Conservation (phyloP, 2,888 invertebrate species). For the Megalurothrips usitatus region DNA sequence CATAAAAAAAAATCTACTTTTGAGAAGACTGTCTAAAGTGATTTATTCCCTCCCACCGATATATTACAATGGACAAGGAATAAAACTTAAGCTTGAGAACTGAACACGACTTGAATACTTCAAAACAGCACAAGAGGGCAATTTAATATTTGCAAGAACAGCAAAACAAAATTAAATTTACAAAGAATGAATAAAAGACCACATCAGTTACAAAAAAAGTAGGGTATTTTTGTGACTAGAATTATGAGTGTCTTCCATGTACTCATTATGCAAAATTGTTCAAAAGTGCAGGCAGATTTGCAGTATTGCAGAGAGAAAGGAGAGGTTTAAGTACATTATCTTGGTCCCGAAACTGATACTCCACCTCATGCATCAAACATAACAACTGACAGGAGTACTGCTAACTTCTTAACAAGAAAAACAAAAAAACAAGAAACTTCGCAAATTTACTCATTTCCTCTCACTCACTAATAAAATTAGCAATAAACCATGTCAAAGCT, state of each 20-base stretch:
- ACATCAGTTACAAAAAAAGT: background rate
- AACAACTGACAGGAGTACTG: background rate
- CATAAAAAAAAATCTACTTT: background rate
- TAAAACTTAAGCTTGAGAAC: background rate
- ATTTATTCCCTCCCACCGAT: background rate
- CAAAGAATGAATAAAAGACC: background rate
- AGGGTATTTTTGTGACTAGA: conserved; percentile 6
- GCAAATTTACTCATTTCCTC: background rate
- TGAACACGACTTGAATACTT: background rate
- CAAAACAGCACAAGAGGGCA: background rate
- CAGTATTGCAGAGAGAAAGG: background rate
- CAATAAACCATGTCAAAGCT: background rate
- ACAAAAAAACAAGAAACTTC: background rate
- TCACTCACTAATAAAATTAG: background rate
- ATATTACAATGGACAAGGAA: background rate
- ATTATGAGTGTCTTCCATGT: background rate
- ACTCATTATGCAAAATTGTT: background rate
- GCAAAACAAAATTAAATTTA: background rate
- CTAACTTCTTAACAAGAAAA: background rate
- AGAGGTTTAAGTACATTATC: background rate
- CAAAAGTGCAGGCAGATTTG: background rate
- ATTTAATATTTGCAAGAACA: background rate
- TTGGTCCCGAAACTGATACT: conserved; percentile 3
- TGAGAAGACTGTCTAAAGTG: too few relatives aligned
- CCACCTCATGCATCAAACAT: background rate